phyloP scores from a whole-genome alignment of 1,140 invertebrate genomes.

The Conus ventricosus region DNA sequence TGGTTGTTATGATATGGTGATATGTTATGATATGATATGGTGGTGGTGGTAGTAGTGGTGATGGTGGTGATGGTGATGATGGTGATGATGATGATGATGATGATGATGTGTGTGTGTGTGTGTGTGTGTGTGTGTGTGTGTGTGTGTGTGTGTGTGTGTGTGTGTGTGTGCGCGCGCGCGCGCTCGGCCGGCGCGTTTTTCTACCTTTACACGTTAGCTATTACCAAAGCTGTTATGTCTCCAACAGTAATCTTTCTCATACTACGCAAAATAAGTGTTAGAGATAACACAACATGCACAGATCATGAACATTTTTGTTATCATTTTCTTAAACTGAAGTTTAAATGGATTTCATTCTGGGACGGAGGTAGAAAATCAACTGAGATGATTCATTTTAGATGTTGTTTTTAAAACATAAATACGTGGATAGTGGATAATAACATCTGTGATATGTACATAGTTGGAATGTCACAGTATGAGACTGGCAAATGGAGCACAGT shows the following conservation, averaged over 20 bases:
- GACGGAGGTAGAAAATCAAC: conserved; percentile 10
- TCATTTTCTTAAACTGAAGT: neutral
- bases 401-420: neutral
- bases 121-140: conserved; percentile 10
- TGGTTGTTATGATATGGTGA: no score
- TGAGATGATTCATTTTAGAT: neutral
- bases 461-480: neutral
- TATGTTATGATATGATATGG: no score
- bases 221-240: neutral
- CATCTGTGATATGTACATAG: neutral
- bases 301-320: neutral
- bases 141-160: conserved; percentile 2
- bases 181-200: neutral
- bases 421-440: neutral
- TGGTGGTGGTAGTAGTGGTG: no score
- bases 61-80: no score
- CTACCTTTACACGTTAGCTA: neutral
- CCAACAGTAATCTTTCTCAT: neutral
- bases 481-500: neutral
- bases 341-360: neutral
- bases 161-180: neutral
- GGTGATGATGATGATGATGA: no score
- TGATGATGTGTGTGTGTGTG: neutral
- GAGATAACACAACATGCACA: neutral
- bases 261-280: neutral